Evolutionary conservation across 2,113 vertebrate species (phyloP).

Genomic region (Montifringilla adamsi): DNA sequence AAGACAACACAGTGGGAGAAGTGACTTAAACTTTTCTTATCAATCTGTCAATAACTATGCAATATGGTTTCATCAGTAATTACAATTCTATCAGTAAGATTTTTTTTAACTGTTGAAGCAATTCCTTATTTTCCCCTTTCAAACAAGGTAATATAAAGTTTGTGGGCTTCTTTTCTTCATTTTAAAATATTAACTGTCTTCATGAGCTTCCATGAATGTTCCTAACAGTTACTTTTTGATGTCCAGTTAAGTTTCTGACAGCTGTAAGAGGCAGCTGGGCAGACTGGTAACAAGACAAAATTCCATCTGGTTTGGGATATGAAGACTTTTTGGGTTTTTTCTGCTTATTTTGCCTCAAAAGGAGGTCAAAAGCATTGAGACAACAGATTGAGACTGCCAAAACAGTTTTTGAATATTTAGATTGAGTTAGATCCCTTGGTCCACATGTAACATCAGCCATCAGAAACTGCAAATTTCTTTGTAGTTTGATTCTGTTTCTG

Average conservation of each 20-base stretch:
- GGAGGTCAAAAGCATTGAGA: background rate
- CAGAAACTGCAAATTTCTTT: background rate
- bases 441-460: fast-evolving
- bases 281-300: background rate
- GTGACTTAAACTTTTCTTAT: background rate
- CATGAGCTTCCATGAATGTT: background rate
- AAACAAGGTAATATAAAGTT: background rate
- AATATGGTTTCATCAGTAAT: background rate
- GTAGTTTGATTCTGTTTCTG: background rate
- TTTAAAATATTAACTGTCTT: background rate
- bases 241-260: background rate
- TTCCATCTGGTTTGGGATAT: background rate
- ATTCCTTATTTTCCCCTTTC: background rate
- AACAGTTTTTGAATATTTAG: background rate
- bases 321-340: background rate
- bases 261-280: background rate
- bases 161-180: background rate
- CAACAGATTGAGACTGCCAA: background rate
- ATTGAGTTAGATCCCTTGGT: background rate
- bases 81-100: background rate
- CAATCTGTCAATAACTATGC: background rate
- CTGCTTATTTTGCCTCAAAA: background rate
- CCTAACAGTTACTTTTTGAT: background rate
- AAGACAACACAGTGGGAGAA: background rate
- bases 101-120: background rate